These are phyloP conservation scores for Brachionus paranguensis DNA, from an alignment of 1,140 invertebrate genomes.

Conservation along the genomic window DNA sequence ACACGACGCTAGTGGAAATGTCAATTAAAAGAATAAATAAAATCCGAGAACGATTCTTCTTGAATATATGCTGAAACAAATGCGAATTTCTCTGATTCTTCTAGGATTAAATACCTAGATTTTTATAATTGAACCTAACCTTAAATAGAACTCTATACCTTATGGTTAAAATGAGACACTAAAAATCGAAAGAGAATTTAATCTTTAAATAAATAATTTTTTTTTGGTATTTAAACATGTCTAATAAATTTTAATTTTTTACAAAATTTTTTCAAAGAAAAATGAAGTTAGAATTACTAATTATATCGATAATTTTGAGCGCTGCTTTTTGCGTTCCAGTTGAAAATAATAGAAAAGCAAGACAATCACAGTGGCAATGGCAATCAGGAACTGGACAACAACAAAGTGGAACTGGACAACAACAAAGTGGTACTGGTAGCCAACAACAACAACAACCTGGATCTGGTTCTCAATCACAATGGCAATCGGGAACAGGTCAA, in stretches of 20 bases:
- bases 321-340: not conserved
- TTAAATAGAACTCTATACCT: not conserved
- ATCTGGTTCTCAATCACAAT: not conserved
- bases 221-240: not conserved
- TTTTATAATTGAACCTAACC: not conserved
- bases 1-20: not conserved
- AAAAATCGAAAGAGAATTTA: not conserved
- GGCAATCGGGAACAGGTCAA: not conserved
- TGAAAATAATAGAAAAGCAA: not conserved
- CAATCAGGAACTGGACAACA: slow-evolving; percentile 3
- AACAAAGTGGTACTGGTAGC: not conserved
- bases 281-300: not conserved
- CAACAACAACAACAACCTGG: slow-evolving; percentile 14
- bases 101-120: not conserved
- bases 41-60: not conserved
- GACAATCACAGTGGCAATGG: not conserved
- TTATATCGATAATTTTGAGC: not conserved
- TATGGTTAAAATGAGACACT: not conserved
- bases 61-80: not conserved
- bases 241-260: not conserved
- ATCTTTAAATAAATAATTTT: not conserved
- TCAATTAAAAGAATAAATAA: not conserved
- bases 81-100: not conserved
- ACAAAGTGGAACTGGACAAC: not conserved
- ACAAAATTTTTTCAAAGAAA: not conserved